Conservation (phyloP, 2,797 vertebrate species). For the Sciurus carolinensis region DNA sequence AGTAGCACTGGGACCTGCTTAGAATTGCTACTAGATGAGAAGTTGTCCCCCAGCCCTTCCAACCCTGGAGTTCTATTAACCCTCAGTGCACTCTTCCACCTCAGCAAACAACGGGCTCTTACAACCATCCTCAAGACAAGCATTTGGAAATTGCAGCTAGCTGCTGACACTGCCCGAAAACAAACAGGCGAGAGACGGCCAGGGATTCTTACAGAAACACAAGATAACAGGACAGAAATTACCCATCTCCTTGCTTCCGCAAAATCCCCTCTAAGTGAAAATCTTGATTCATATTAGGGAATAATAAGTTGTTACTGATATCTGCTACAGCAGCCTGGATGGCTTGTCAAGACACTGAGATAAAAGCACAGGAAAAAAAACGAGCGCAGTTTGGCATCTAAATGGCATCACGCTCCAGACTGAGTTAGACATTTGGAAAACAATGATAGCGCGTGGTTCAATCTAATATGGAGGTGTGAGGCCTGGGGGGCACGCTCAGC, state of each 20-base stretch:
- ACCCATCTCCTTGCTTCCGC: neutral
- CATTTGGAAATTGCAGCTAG: neutral
- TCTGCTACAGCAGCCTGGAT: neutral
- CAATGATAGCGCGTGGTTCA: neutral
- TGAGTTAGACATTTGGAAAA: constrained; percentile 37
- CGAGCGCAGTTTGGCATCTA: neutral
- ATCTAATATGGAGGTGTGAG: neutral
- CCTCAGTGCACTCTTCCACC: neutral
- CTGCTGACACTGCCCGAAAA: neutral
- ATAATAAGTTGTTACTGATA: neutral
- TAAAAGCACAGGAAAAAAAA: neutral
- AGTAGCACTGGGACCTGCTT: neutral
- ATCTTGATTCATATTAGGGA: constrained; percentile 16
- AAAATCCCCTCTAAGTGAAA: neutral
- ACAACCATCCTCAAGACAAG: neutral
- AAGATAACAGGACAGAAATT: constrained; percentile 30
- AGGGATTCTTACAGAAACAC: neutral
- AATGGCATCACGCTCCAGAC: neutral
- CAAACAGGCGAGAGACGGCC: neutral
- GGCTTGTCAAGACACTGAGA: neutral
- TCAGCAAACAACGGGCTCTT: neutral
- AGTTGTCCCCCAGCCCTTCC: neutral
- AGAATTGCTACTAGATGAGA: neutral
- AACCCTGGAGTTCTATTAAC: neutral
- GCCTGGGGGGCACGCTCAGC: neutral